phyloP scores from a whole-genome alignment of 2,888 invertebrate species.

The Caenorhabditis becei region DNA sequence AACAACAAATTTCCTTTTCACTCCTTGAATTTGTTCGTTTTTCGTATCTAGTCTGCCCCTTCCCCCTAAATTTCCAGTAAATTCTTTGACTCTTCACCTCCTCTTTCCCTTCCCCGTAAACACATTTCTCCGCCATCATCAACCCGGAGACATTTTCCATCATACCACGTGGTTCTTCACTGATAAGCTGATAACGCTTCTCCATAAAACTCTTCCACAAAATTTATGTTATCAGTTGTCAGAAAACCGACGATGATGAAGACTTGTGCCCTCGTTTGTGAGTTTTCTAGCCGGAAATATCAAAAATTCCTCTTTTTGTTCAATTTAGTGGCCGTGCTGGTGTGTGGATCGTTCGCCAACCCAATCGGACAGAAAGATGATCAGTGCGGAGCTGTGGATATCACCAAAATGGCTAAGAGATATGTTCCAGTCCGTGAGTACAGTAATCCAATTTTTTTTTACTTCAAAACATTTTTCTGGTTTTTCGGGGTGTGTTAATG shows the following conservation, averaged over 20 bases:
- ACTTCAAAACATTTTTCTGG: no score
- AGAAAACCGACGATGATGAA: slow-evolving; percentile 18
- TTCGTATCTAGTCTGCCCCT: neutral
- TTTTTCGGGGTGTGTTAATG: no score
- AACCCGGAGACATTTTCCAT: slow-evolving; percentile 26
- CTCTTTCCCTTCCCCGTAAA: neutral
- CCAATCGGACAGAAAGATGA: slow-evolving; percentile 42
- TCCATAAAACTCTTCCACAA: slow-evolving; percentile 10
- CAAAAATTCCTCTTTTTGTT: neutral
- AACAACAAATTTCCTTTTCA: no score
- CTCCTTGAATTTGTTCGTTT: no score
- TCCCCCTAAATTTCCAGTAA: neutral
- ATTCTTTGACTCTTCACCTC: neutral
- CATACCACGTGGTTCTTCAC: slow-evolving; percentile 35
- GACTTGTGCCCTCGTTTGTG: slow-evolving; percentile 26
- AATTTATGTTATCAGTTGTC: slow-evolving; percentile 36
- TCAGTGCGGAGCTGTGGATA: slow-evolving; percentile 64
- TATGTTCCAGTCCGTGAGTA: slow-evolving; percentile 56
- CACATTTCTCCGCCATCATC: neutral
- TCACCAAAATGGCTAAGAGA: slow-evolving; percentile 47
- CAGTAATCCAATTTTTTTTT: neutral
- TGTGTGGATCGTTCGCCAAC: slow-evolving; percentile 16
- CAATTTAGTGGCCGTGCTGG: slow-evolving; percentile 29
- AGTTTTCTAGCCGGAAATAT: slow-evolving; percentile 16
- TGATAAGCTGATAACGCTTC: slow-evolving; percentile 31